These are phyloP conservation scores for Notothenia rossii DNA, from an alignment of 2,113 vertebrate species.

Conservation along the genomic window DNA sequence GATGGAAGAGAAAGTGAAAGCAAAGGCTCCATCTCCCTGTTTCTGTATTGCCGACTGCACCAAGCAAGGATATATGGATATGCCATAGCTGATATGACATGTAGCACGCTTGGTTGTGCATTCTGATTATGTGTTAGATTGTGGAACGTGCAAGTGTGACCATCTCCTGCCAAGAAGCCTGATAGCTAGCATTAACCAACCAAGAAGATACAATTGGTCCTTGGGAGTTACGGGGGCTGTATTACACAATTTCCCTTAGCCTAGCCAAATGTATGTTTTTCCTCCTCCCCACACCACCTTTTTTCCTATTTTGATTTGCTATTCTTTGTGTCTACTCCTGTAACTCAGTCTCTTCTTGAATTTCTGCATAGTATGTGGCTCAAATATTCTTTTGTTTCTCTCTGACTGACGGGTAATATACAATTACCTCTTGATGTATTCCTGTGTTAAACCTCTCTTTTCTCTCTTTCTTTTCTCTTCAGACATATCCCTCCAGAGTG, in stretches of 20 bases:
- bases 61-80: conserved; percentile 59
- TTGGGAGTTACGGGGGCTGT: conserved; percentile 9
- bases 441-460: background rate
- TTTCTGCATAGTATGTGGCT: background rate
- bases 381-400: background rate
- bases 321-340: background rate
- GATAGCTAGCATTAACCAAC: conserved; percentile 60
- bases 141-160: conserved; percentile 46
- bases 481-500: conserved; percentile 89
- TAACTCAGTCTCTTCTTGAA: background rate
- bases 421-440: background rate
- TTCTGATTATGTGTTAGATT: conserved; percentile 66
- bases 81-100: conserved; percentile 65
- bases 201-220: conserved; percentile 56
- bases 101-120: conserved; percentile 62
- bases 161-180: conserved; percentile 49
- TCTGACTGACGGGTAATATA: background rate
- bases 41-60: conserved; percentile 57
- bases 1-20: conserved; percentile 17
- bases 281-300: no score
- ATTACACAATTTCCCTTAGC: conserved; percentile 42
- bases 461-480: conserved; percentile 64
- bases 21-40: conserved; percentile 11
- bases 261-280: conserved; percentile 16
- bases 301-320: background rate